These are phyloP conservation scores for Bembecia ichneumoniformis DNA, from an alignment of 2,888 invertebrate genomes.

Conservation along the genomic window DNA sequence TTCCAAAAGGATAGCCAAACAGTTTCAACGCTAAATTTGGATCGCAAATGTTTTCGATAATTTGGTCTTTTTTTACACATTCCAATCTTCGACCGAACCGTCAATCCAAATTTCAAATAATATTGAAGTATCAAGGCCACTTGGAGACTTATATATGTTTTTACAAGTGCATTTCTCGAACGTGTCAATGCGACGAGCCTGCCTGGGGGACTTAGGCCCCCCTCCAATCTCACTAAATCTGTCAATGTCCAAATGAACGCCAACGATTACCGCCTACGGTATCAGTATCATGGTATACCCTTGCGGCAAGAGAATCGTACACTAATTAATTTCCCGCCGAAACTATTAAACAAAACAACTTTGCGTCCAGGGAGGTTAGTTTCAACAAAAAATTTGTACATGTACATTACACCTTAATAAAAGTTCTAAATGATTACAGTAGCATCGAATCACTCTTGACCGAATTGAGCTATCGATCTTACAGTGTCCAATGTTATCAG, in stretches of 20 bases:
- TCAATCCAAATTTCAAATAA: constrained; percentile 64
- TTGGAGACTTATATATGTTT: constrained; percentile 56
- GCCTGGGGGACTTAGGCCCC: constrained; percentile 17
- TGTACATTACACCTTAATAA: constrained; percentile 20
- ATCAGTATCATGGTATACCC: constrained; percentile 64
- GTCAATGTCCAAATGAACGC: constrained; percentile 25
- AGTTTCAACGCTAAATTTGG: constrained; percentile 65
- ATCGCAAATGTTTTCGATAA: constrained; percentile 58
- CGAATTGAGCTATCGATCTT: not conserved
- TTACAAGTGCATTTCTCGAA: constrained; percentile 43
- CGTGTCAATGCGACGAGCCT: constrained; percentile 51
- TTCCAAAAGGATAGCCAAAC: constrained; percentile 71
- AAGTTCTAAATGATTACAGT: constrained; percentile 13
- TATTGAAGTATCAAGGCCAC: constrained; percentile 71
- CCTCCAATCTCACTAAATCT: constrained; percentile 22
- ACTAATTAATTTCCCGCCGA: constrained; percentile 53
- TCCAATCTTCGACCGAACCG: constrained; percentile 67
- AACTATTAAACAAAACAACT: constrained; percentile 52
- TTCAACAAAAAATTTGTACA: constrained; percentile 67
- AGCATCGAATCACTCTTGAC: constrained; percentile 2
- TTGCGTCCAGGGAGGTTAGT: constrained; percentile 34
- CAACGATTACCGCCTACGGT: constrained; percentile 59
- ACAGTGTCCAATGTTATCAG: not conserved
- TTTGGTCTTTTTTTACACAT: constrained; percentile 66
- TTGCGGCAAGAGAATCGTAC: constrained; percentile 58